Base-by-base conservation (phyloP, 2,113 vertebrate species). In the Rana temporaria region DNA sequence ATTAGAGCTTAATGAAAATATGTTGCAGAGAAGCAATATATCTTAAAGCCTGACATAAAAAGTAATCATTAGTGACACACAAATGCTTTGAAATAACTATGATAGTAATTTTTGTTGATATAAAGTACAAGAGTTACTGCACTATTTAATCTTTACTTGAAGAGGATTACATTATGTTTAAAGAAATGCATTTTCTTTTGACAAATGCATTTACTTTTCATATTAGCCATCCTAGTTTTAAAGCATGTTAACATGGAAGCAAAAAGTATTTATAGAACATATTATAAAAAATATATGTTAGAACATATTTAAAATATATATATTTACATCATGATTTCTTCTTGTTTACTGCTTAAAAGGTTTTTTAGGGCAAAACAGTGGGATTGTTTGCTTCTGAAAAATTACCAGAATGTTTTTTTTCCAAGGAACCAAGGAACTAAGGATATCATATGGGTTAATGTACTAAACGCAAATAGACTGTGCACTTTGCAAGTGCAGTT, bases 1-100 rank as follows among this genome's bases (percentile, higher is more conserved):
- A 84, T 88, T 88, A 87, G 86, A 89, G 84, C 62, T 85, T 86
- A 85, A 88, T 87, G 63, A 86, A 86, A 85, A 63, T 83, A 63
- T 5, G 1, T 68, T 81, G 20, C 71, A 85, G 68, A 86, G 4
- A 38, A 85, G 78, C 80, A 57, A 84, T 80, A 64, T 65, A 85
- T 86, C 84, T 89, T 48, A 14, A 83, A 67, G 7, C 34, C 60
- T 90, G 82, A 70, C 85, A 86, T 85, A 87, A 90, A 87, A 84
- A 86, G 87, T 86, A 89, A 90, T 85, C 71, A 16, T 66, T 30
- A 67, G 71, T 78, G 85, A 89, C 86, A 57, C 74, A 84, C 70
- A 88, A 86, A 86, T 88, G 88, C 86, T 80, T 60, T 90, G 66
- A 84, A 67, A 86, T 85, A 82, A 53, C 70, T 86, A 67, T 74